These are phyloP conservation scores for Anabacerthia variegaticeps DNA, from an alignment of 2,797 vertebrate species.

Conservation along the genomic window DNA sequence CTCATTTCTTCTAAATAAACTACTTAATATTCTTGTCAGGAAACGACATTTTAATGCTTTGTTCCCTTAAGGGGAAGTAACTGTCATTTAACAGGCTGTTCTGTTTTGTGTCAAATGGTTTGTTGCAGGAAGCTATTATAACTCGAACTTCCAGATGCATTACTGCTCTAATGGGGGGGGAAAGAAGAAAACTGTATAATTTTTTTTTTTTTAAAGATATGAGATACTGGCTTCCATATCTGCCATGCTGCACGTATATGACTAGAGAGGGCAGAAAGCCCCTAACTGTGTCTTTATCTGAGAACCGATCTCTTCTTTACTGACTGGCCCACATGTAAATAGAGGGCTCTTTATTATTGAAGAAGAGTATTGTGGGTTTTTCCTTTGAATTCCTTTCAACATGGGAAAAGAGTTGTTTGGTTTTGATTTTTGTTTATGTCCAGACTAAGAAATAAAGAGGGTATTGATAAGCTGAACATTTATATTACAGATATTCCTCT, in stretches of 20 bases:
- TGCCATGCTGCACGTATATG: conserved; percentile 74
- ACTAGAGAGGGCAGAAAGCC: conserved; percentile 48
- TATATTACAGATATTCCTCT: conserved; percentile 77
- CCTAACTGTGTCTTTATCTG: conserved; percentile 30
- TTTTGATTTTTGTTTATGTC: conserved; percentile 71
- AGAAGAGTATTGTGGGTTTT: conserved; percentile 56
- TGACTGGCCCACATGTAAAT: conserved; percentile 69
- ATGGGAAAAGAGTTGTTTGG: conserved; percentile 61
- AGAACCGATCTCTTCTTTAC: conserved; percentile 53
- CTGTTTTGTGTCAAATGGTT: conserved; percentile 74
- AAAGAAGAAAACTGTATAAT: not conserved
- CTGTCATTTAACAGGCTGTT: conserved; percentile 74
- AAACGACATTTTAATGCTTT: conserved; percentile 72
- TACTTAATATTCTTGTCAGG: conserved; percentile 73
- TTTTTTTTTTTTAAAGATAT: conserved; percentile 62
- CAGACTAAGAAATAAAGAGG: conserved; percentile 65
- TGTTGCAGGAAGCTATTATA: conserved; percentile 82
- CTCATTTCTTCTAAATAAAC: conserved; percentile 76
- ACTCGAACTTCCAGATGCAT: conserved; percentile 77
- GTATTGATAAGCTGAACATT: conserved; percentile 79
- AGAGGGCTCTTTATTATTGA: conserved; percentile 71
- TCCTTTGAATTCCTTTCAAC: conserved; percentile 49
- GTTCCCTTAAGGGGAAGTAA: conserved; percentile 73
- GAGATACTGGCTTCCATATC: conserved; percentile 74
- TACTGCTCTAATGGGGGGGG: conserved; percentile 74